Conservation (phyloP, 2,113 vertebrate genomes). For the Dasyornis broadbenti region DNA sequence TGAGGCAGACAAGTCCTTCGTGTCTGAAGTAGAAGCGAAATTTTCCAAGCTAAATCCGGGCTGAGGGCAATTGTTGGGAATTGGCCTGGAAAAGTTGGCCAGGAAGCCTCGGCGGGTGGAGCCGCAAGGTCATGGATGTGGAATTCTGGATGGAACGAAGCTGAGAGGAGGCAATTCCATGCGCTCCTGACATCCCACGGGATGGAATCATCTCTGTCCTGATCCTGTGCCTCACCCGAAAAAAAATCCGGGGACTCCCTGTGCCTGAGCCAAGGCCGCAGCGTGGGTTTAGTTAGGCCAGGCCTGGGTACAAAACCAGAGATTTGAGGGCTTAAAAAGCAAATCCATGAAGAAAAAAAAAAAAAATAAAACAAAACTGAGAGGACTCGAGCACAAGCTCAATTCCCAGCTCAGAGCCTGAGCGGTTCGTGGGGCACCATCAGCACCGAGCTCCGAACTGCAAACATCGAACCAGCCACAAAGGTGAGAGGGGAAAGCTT, state of each 20-base stretch:
- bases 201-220: neutral
- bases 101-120: neutral
- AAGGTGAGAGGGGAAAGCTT: neutral
- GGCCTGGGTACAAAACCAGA: neutral
- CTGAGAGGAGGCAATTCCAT: neutral
- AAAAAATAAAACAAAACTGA: too few relatives aligned
- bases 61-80: neutral
- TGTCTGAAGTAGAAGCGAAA: neutral
- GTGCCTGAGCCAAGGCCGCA: accelerated
- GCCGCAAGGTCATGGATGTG: neutral
- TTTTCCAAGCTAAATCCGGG: neutral
- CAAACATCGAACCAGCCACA: neutral
- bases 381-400: neutral
- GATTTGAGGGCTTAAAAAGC: neutral
- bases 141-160: neutral
- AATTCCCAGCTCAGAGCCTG: neutral
- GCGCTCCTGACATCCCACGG: neutral
- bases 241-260: too few relatives aligned
- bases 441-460: neutral
- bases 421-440: neutral
- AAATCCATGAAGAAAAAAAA: too few relatives aligned
- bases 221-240: neutral
- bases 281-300: neutral
- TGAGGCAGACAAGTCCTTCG: neutral
- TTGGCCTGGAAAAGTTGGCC: neutral